Evolutionary conservation across 2,113 vertebrate genomes (phyloP).

Genomic region (Agelaius phoeniceus): DNA sequence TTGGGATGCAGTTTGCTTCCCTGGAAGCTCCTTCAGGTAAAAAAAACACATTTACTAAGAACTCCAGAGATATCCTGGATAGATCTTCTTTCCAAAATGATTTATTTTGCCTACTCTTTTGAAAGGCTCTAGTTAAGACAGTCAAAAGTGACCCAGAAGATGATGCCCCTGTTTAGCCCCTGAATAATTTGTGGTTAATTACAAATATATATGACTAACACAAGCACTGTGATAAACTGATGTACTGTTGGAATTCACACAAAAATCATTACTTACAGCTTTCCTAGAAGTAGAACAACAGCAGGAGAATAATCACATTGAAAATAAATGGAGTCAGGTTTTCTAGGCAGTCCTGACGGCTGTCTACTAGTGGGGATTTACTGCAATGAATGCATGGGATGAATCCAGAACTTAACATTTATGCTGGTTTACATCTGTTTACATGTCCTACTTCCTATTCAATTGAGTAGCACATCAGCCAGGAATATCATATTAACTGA

Average conservation of each 20-base stretch:
- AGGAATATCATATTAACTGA: slow-evolving; percentile 41
- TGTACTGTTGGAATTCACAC: neutral
- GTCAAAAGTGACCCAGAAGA: neutral
- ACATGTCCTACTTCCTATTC: neutral
- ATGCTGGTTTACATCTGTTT: neutral
- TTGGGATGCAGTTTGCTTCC: neutral
- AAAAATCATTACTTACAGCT: neutral
- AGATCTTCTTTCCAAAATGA: neutral
- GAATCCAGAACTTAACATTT: slow-evolving; percentile 1
- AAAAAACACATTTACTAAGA: neutral
- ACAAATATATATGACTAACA: neutral
- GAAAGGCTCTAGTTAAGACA: neutral
- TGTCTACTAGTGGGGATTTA: neutral
- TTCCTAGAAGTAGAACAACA: neutral
- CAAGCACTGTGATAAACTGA: neutral
- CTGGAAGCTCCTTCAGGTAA: neutral
- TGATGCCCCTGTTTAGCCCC: neutral
- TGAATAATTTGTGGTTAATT: neutral
- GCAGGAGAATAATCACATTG: neutral
- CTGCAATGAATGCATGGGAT: neutral
- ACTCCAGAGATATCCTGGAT: neutral
- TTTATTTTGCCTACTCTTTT: neutral
- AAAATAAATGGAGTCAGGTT: neutral
- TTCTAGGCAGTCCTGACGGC: neutral
- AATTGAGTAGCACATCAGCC: neutral